These are phyloP conservation scores for Drosophila virilis DNA, from an alignment of 1,140 invertebrate species.

Conservation along the genomic window DNA sequence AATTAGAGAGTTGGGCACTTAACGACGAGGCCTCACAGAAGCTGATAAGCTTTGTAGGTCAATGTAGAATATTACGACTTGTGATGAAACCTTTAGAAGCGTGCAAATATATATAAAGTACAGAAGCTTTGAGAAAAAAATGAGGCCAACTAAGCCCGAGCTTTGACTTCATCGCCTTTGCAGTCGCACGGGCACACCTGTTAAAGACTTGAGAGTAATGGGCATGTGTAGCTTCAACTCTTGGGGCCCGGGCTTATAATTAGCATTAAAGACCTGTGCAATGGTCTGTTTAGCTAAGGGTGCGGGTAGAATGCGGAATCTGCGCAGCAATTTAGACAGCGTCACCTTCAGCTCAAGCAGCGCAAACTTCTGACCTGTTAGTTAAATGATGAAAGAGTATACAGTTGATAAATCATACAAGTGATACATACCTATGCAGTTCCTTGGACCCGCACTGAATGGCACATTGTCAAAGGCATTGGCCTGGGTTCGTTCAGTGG, in stretches of 20 bases:
- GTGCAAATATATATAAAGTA: no score
- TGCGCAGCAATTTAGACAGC: conserved; percentile 80
- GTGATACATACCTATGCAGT: conserved; percentile 64
- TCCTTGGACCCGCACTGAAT: conserved; percentile 85
- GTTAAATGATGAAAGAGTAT: background rate
- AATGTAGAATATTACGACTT: no score
- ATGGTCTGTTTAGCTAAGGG: conserved; percentile 41
- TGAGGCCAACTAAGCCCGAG: no score
- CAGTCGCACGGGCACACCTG: conserved; percentile 42
- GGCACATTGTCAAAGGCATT: conserved; percentile 86
- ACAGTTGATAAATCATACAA: background rate
- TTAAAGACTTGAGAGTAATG: conserved; percentile 59
- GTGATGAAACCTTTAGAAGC: no score
- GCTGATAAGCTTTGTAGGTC: no score
- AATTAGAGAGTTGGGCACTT: no score
- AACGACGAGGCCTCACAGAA: no score
- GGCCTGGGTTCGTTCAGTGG: conserved; percentile 72
- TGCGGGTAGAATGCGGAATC: conserved; percentile 58
- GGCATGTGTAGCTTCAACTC: conserved; percentile 39
- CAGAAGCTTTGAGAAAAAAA: no score
- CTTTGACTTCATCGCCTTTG: conserved; percentile 9
- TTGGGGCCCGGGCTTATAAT: conserved; percentile 37
- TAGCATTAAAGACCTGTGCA: conserved; percentile 29
- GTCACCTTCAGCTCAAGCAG: conserved; percentile 84
- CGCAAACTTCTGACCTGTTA: conserved; percentile 85